These are phyloP conservation scores for Perdita meconis DNA, from an alignment of 2,888 invertebrate genomes.

Conservation along the genomic window DNA sequence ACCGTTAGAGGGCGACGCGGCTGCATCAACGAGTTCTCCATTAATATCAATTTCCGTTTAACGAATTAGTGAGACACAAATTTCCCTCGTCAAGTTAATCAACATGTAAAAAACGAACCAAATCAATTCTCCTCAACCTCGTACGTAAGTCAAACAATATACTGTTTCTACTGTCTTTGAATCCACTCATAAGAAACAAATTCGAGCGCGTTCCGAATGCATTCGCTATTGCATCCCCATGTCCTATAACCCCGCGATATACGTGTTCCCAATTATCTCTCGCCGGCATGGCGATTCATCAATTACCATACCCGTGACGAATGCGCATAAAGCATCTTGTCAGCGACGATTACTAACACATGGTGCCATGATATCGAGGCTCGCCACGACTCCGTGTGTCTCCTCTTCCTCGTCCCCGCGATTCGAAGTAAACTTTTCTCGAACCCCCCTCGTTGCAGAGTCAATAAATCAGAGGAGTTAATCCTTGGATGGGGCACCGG, in stretches of 20 bases:
- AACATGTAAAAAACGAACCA: too few relatives aligned
- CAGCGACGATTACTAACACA: slow-evolving; percentile 53
- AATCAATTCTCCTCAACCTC: too few relatives aligned
- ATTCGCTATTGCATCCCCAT: slow-evolving; percentile 7
- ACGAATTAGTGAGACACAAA: too few relatives aligned
- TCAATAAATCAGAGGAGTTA: slow-evolving; percentile 76
- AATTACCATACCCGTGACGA: slow-evolving; percentile 31
- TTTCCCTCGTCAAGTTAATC: too few relatives aligned
- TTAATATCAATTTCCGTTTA: too few relatives aligned
- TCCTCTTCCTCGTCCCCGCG: slow-evolving; percentile 29
- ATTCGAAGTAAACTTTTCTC: slow-evolving; percentile 56
- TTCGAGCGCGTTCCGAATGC: not conserved
- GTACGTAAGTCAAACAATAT: too few relatives aligned
- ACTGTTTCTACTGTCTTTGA: too few relatives aligned
- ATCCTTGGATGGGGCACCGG: slow-evolving; percentile 69
- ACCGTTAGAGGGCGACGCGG: too few relatives aligned
- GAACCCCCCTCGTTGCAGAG: slow-evolving; percentile 44
- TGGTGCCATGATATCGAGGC: slow-evolving; percentile 46
- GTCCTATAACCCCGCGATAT: not conserved
- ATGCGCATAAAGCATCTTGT: slow-evolving; percentile 54
- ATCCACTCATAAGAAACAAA: too few relatives aligned
- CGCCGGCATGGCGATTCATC: slow-evolving; percentile 30
- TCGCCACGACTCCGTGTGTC: slow-evolving; percentile 32
- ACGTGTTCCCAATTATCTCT: slow-evolving; percentile 26
- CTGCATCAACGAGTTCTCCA: too few relatives aligned